Evolutionary conservation across 1,140 invertebrate species (phyloP).

Genomic region (Phenacoccus solenopsis): DNA sequence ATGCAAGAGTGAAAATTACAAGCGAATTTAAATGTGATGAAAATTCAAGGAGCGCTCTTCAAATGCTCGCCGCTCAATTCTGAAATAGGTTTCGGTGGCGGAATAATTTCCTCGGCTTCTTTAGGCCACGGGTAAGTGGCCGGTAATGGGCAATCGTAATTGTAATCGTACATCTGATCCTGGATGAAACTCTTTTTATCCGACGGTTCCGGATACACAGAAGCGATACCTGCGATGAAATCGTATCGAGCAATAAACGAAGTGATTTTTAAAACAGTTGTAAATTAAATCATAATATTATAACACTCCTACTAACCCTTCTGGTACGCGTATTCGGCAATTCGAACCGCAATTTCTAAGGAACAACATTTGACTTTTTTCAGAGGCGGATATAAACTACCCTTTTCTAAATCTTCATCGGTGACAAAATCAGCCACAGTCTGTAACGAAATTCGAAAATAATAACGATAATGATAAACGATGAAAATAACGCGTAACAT

Average conservation of each 20-base stretch:
- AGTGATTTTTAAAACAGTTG: too few species aligned
- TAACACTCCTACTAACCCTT: conserved; percentile 36
- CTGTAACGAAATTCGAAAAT: conserved; percentile 36
- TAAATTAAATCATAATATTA: too few species aligned
- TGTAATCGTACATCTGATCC: conserved; percentile 61
- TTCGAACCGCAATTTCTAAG: conserved; percentile 52
- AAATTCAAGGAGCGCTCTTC: conserved; percentile 13
- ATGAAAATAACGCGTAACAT: too few species aligned
- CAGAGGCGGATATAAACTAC: conserved; percentile 64
- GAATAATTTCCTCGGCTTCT: conserved; percentile 18
- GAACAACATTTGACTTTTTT: conserved; percentile 56
- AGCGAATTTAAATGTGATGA: not conserved
- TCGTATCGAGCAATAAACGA: conserved; percentile 19
- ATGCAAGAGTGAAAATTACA: too few species aligned
- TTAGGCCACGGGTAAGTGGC: conserved; percentile 58
- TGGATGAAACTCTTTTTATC: conserved; percentile 57
- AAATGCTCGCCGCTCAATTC: conserved; percentile 23
- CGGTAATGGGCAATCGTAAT: conserved; percentile 65
- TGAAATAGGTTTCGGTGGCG: conserved; percentile 21
- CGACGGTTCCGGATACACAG: conserved; percentile 69
- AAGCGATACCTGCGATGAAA: conserved; percentile 51
- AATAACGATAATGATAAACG: not conserved
- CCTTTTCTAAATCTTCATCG: conserved; percentile 49
- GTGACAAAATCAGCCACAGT: conserved; percentile 54
- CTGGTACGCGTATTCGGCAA: conserved; percentile 55